Conservation (phyloP, 2,797 vertebrate species). For the Lutjanus campechanus region DNA sequence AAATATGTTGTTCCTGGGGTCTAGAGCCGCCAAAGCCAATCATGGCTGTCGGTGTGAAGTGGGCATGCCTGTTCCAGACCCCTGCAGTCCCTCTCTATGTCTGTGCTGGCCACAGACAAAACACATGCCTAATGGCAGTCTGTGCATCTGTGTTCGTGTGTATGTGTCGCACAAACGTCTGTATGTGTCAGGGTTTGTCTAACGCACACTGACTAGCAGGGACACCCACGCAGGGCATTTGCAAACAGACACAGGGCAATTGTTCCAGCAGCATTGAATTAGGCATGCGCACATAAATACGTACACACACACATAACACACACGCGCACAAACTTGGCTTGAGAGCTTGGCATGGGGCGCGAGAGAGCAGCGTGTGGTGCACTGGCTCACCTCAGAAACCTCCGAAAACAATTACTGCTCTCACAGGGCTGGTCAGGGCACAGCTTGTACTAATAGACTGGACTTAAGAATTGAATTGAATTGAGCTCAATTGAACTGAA, state of each 20-base stretch:
- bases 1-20: conserved; percentile 84
- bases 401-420: conserved; percentile 84
- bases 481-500: conserved; percentile 32
- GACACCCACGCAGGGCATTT: conserved; percentile 84
- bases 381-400: conserved; percentile 84
- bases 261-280: conserved; percentile 80
- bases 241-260: conserved; percentile 77
- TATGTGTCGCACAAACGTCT: conserved; percentile 54
- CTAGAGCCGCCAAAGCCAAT: conserved; percentile 90
- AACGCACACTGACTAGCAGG: conserved; percentile 80
- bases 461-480: conserved; percentile 60
- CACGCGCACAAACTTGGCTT: conserved; percentile 74
- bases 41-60: conserved; percentile 87
- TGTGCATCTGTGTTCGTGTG: conserved; percentile 50
- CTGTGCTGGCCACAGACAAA: conserved; percentile 78
- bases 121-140: conserved; percentile 77
- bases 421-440: conserved; percentile 77
- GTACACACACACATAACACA: conserved; percentile 50
- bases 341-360: conserved; percentile 80
- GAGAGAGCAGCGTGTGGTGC: conserved; percentile 78
- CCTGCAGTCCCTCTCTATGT: conserved; percentile 76
- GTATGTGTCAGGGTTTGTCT: conserved; percentile 78
- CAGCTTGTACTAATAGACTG: conserved; percentile 77
- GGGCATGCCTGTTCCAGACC: conserved; percentile 81
- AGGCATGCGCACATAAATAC: conserved; percentile 68